These are phyloP conservation scores for Torymus tubicola DNA, from an alignment of 2,888 invertebrate species.

Conservation along the genomic window DNA sequence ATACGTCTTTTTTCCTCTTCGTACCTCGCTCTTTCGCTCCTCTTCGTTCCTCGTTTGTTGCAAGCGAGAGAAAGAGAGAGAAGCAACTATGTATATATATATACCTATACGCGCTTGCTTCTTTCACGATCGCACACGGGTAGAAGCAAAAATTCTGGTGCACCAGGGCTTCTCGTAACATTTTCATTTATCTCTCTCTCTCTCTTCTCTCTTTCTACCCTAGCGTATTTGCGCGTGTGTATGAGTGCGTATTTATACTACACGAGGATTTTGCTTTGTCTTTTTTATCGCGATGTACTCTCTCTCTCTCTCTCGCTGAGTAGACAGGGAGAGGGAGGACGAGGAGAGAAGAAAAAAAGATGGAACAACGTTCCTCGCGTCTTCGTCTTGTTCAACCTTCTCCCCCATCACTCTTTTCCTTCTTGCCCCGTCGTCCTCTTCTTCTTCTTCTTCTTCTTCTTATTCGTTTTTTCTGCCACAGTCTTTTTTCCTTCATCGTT, in stretches of 20 bases:
- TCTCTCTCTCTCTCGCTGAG: not conserved
- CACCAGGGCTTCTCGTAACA: slow-evolving; percentile 23
- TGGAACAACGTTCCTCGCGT: not conserved
- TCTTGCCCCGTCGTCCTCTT: not conserved
- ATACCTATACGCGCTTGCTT: too few relatives aligned
- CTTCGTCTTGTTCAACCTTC: not conserved
- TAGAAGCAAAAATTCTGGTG: slow-evolving; percentile 23
- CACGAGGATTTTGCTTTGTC: slow-evolving; percentile 29
- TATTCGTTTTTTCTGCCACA: not conserved
- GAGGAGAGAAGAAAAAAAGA: not conserved
- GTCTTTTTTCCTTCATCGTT: not conserved
- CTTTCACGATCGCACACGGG: not conserved
- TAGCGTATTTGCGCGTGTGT: not conserved
- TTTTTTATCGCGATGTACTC: slow-evolving; percentile 39
- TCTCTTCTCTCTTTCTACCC: too few relatives aligned
- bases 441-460: not conserved
- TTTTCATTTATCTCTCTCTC: slow-evolving; percentile 44
- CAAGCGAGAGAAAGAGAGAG: too few relatives aligned
- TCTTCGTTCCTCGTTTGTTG: not conserved
- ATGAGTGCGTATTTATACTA: not conserved
- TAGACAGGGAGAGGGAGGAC: not conserved
- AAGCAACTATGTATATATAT: too few relatives aligned
- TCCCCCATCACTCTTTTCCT: not conserved
- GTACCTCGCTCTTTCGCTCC: slow-evolving; percentile 4
- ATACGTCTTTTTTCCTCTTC: slow-evolving; percentile 57